Evolutionary conservation across 2,113 vertebrate species (phyloP).

Genomic region (Scalopus aquaticus): DNA sequence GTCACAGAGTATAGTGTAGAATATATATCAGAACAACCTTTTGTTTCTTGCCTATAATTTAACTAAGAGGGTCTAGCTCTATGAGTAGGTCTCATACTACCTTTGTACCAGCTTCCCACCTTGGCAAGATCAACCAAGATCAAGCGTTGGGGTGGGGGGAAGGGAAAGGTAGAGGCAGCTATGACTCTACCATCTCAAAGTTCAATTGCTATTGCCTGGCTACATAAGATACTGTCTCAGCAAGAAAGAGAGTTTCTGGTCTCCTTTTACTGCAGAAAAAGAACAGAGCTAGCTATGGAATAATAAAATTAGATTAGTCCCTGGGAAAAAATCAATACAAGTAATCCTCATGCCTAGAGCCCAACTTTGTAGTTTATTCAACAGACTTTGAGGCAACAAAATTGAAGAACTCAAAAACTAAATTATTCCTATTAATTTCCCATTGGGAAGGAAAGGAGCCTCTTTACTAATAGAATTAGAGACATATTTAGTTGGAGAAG

Average conservation of each 20-base stretch:
- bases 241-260: neutral
- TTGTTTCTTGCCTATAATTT: neutral
- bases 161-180: neutral
- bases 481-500: neutral
- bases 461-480: constrained; percentile 37
- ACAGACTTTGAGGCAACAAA: constrained; percentile 17
- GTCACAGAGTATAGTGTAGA: neutral
- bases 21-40: neutral
- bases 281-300: neutral
- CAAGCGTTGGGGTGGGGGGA: too few species aligned
- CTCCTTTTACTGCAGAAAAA: neutral
- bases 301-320: constrained; percentile 32
- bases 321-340: constrained; percentile 37
- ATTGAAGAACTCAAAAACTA: constrained; percentile 49
- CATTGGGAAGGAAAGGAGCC: neutral
- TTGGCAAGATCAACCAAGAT: neutral
- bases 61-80: neutral
- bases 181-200: neutral
- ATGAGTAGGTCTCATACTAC: neutral
- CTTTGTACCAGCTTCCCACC: neutral
- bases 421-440: constrained; percentile 20
- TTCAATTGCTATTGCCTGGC: neutral
- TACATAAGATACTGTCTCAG: neutral
- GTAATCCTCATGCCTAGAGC: neutral
- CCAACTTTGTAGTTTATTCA: constrained; percentile 34